phyloP scores from a whole-genome alignment of 2,888 invertebrate species.

The Nephrocerus scutellatus region DNA sequence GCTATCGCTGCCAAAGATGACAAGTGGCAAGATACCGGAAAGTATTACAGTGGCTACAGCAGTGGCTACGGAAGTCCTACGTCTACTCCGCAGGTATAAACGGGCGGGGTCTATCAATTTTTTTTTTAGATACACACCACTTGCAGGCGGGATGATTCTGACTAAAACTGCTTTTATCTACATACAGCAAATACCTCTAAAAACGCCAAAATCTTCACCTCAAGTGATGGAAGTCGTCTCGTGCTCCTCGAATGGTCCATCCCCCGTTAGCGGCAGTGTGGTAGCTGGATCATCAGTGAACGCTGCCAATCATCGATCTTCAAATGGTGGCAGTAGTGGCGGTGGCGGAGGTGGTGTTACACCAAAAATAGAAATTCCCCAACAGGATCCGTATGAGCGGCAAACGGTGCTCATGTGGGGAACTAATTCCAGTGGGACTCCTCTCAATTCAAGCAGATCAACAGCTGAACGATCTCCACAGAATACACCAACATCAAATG shows the following conservation, averaged over 20 bases:
- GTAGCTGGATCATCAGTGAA: conserved; percentile 12
- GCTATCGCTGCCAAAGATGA: conserved; percentile 50
- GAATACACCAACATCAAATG: conserved; percentile 45
- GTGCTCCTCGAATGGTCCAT: conserved; percentile 47
- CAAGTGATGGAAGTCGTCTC: conserved; percentile 48
- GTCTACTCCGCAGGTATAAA: conserved; percentile 45
- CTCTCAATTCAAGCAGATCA: conserved; percentile 27
- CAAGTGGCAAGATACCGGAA: conserved; percentile 47
- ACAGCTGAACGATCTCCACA: conserved; percentile 42
- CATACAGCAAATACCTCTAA: conserved; percentile 40
- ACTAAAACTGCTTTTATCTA: conserved; percentile 4
- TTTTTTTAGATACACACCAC: not conserved
- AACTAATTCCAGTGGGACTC: conserved; percentile 48
- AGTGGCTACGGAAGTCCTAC: conserved; percentile 47
- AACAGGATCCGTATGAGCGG: conserved; percentile 51
- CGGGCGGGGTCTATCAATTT: too few relatives aligned
- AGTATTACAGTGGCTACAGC: conserved; percentile 51
- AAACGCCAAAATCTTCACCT: conserved; percentile 48
- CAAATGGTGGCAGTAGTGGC: conserved; percentile 24
- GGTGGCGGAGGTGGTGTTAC: conserved; percentile 29
- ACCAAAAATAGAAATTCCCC: conserved; percentile 42
- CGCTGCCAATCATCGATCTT: conserved; percentile 22
- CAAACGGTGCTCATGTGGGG: conserved; percentile 96
- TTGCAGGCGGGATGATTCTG: not conserved
- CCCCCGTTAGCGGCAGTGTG: conserved; percentile 32